phyloP scores from a whole-genome alignment of 2,113 vertebrate species.

The Cinclus cinclus region DNA sequence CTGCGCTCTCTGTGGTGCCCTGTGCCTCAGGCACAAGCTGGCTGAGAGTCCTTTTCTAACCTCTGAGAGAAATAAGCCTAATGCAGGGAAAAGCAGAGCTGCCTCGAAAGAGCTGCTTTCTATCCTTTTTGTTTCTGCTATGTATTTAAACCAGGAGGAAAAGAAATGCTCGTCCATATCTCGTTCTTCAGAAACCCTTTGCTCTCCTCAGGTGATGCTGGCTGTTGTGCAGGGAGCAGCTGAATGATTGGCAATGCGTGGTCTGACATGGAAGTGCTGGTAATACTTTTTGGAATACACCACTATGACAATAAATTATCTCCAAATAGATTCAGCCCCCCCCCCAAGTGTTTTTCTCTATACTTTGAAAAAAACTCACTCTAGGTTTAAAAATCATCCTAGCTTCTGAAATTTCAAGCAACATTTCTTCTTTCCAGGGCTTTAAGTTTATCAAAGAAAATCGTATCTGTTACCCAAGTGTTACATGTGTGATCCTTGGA shows the following conservation, averaged over 20 bases:
- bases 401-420: neutral
- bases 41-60: neutral
- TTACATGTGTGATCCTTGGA: neutral
- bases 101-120: rapidly evolving
- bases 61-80: neutral
- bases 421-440: neutral
- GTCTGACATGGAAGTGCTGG: neutral
- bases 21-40: neutral
- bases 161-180: neutral
- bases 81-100: rapidly evolving
- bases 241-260: neutral
- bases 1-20: neutral
- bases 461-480: neutral
- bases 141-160: neutral
- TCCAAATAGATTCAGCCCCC: neutral
- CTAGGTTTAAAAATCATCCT: neutral
- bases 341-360: neutral
- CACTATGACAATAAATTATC: neutral
- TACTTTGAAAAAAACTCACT: neutral
- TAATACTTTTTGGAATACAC: neutral
- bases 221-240: neutral
- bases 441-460: conserved; percentile 8
- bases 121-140: neutral
- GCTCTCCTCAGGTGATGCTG: rapidly evolving
- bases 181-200: neutral